Evolutionary conservation across 2,888 invertebrate genomes (phyloP).

Genomic region (Acleris sparsana): DNA sequence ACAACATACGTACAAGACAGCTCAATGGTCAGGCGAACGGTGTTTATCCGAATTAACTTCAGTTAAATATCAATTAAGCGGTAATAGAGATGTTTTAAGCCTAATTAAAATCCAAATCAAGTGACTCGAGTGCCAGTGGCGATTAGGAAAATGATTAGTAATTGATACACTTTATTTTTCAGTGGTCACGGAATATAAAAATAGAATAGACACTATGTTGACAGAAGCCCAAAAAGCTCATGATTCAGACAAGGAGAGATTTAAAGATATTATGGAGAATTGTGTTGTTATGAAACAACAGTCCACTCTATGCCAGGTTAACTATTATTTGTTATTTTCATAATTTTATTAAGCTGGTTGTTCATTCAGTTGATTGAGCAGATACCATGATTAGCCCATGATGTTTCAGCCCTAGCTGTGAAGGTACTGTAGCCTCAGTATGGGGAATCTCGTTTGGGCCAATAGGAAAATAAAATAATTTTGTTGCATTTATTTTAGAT

Average conservation of each 20-base stretch:
- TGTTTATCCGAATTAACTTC: slow-evolving; percentile 67
- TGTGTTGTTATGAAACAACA: slow-evolving; percentile 74
- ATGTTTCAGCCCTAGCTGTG: no score
- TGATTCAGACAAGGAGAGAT: slow-evolving; percentile 60
- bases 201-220: slow-evolving; percentile 66
- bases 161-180: slow-evolving; percentile 41
- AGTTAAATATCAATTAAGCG: slow-evolving; percentile 68
- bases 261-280: slow-evolving; percentile 69
- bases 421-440: no score
- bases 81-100: slow-evolving; percentile 42
- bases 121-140: not conserved
- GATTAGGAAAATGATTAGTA: not conserved
- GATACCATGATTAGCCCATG: no score
- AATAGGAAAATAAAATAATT: no score
- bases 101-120: not conserved
- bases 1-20: slow-evolving; percentile 55
- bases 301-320: slow-evolving; percentile 65
- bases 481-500: no score
- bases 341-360: no score
- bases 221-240: slow-evolving; percentile 64
- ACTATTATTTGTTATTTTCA: not conserved
- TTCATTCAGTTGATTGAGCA: no score
- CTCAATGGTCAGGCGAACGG: slow-evolving; percentile 57
- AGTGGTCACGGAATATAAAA: slow-evolving; percentile 74
- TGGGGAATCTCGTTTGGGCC: no score